Evolutionary conservation across 2,888 invertebrate genomes (phyloP), one percentile per base, ranked within the genome.

Genomic region (Actias luna): DNA sequence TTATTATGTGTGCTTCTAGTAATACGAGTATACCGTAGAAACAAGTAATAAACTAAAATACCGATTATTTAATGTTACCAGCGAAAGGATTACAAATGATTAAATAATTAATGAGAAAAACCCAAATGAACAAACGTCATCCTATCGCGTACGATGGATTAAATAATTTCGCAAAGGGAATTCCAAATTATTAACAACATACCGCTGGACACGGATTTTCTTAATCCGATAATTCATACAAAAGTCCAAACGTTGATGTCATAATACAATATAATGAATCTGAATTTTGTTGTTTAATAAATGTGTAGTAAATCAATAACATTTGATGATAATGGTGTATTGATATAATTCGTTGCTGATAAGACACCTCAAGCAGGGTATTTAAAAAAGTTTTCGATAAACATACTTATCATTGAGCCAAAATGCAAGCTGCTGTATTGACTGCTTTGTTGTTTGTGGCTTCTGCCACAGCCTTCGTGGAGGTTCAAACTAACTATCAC

Each of bases 401-500:
- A 29, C 29, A 12, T 12, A 5, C n/a, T 29, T 55, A 55, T 55
- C 55, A 55, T 29, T 55, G n/a, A n/a, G 55, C 29, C 33, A 71
- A 66, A 62, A 79, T 79, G 79, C 74, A 69, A 64, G 59, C 16
- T 58, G 5, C 75, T n/a, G 18, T 77, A 60, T 7, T 75, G 58
- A 27, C 71, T 64, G 63, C 65, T 65, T 63, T 76, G 59, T 69
- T 67, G 31, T 66, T 69, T 29, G 70, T 70, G 59, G 75, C 69
- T 22, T 68, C 69, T 4, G 74, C 68, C 8, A 61, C 70, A 0
- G 74, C 72, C 0, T 60, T 66, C 7, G 70, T 72, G 62, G 70
- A 70, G 31, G 70, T 74, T 31, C 22, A 55, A 12, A 18, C 59
- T 35, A 63, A 55, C 14, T 88, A 88, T 69, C 87, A 88, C 59